Percentiles rank a stretch among this genome's conserved stretches.
These are phyloP conservation scores for Spheniscus humboldti DNA, from an alignment of 2,797 vertebrate genomes.

Conservation along the genomic window DNA sequence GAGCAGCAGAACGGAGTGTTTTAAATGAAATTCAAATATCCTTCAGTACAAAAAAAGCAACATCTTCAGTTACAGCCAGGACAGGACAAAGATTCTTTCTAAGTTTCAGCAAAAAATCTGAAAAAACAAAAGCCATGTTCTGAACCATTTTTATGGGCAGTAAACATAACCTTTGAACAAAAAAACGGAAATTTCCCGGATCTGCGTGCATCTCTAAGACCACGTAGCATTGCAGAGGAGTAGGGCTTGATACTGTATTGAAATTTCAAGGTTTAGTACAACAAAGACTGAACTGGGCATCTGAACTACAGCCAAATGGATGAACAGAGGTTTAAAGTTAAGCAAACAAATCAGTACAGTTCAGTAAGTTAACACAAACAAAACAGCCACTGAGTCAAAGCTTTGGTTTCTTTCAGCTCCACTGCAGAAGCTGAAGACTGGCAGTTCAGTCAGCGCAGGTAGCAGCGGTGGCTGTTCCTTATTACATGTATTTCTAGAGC, in stretches of 20 bases:
- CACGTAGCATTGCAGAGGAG: background rate
- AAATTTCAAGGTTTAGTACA: background rate
- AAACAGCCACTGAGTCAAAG: background rate
- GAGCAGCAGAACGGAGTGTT: background rate
- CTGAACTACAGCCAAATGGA: background rate
- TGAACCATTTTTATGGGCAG: background rate
- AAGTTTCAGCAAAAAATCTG: background rate
- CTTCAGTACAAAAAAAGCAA: background rate
- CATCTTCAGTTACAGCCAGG: background rate
- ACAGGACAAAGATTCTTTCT: background rate
- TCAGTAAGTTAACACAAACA: background rate
- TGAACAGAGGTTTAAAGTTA: background rate
- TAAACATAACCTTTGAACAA: background rate
- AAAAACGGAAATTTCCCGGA: background rate
- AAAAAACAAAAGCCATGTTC: background rate
- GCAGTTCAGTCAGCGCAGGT: background rate
- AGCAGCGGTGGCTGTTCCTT: background rate
- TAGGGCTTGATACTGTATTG: background rate
- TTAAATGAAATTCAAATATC: background rate
- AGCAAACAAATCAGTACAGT: background rate
- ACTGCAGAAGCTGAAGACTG: background rate
- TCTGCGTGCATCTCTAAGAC: background rate
- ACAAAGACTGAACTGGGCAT: background rate
- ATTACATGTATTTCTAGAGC: accelerated
- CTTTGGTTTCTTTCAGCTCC: background rate